A percentile compares a stretch with the other conserved stretches of the same genome.
Conservation (phyloP, 2,888 invertebrate genomes). For the Melinaea marsaeus region DNA sequence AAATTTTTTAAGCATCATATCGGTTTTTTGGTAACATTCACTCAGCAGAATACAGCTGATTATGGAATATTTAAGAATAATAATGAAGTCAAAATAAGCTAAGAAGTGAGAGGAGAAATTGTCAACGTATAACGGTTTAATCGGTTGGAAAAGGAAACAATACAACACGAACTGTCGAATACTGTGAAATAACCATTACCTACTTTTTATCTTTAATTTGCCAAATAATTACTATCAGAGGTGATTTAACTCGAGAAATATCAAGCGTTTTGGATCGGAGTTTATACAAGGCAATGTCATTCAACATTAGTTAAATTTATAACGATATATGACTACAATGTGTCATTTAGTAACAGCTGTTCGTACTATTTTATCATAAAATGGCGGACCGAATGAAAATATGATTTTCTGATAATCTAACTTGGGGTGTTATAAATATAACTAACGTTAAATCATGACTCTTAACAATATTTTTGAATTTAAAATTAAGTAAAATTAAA, state of each 20-base stretch:
- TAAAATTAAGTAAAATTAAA: too few species aligned
- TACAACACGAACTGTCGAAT: constrained; percentile 42
- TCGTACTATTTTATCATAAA: too few species aligned
- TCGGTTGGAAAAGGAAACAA: constrained; percentile 52
- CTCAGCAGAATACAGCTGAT: constrained; percentile 49
- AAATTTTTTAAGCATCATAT: too few species aligned
- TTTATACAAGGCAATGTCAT: background rate
- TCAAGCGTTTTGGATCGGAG: background rate
- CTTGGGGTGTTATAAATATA: too few species aligned
- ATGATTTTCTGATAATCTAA: too few species aligned
- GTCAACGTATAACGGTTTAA: constrained; percentile 57
- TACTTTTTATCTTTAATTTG: constrained; percentile 32
- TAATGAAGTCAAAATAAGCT: constrained; percentile 62
- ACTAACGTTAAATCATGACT: too few species aligned
- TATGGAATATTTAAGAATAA: constrained; percentile 66
- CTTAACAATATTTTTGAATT: too few species aligned
- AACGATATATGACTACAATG: too few species aligned
- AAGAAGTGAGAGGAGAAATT: constrained; percentile 72
- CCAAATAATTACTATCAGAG: constrained; percentile 25
- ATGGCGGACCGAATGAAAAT: too few species aligned
- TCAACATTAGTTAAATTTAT: background rate
- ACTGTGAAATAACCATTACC: constrained; percentile 34
- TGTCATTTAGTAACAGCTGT: too few species aligned
- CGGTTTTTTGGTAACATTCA: constrained; percentile 43
- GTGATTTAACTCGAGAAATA: constrained; percentile 6